Evolutionary conservation across 2,113 vertebrate genomes (phyloP), one percentile per base, ranked within the genome.

Genomic region (Seriola dumerili): DNA sequence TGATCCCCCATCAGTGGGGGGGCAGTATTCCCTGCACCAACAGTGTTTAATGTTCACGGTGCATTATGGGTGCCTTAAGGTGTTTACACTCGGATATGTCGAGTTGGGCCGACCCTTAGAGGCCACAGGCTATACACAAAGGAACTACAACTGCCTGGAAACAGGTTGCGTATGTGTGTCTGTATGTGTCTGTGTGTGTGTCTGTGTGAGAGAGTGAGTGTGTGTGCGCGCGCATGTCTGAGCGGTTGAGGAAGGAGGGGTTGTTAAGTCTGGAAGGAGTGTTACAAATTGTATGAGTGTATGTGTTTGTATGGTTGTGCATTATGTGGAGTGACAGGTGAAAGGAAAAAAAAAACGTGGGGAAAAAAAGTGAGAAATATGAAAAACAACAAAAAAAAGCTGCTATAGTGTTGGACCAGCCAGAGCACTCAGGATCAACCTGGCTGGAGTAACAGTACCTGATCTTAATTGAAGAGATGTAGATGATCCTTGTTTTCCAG

Each of bases 11-110:
- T 72, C 23, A 58, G 16, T 12, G 12, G 23, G 72, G 52, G 86
- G 89, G 83, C 81, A 76, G 81, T 90, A 78, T 74, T 83, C 79
- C 77, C 66, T 69, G 57, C 91, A 89, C 84, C 86, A 86, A 85
- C 81, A 89, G 86, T 91, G 85, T 92, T 91, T 76, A 57, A 80
- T 76, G 72, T 93, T 91, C 89, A 86, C 86, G 89, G 89, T 96
- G 95, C 95, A 95, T 95, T 79, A 94, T 89, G 94, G 89, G 94
- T 96, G 96, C 96, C 96, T 97, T 96, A 96, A 94, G 93, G 91
- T 95, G 95, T 96, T 92, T 96, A 85, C 94, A 89, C 88, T 87
- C 79, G 87, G 90, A 94, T 88, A 91, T 8, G 65, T 87, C 82
- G 87, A 92, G 72, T 85, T 89, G 61, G 81, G 91, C 90, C 89